phyloP scores from a whole-genome alignment of 2,113 vertebrate species.

The Etia nguti region DNA sequence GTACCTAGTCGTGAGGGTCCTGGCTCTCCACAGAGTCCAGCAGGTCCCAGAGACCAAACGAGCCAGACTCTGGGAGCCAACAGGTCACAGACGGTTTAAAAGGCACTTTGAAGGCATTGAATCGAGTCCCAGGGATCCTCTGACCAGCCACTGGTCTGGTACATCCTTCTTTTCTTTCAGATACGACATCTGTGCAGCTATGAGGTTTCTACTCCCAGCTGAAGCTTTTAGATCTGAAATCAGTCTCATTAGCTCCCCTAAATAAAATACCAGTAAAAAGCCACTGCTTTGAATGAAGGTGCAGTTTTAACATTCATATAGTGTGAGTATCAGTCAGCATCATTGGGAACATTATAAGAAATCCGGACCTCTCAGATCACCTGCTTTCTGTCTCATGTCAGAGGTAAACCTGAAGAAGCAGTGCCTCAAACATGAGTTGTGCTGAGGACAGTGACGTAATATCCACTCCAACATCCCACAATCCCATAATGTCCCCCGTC shows the following conservation, averaged over 20 bases:
- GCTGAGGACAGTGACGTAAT: background rate
- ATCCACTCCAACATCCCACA: background rate
- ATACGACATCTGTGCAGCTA: background rate
- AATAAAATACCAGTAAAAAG: background rate
- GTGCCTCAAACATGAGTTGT: no score
- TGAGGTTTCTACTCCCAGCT: background rate
- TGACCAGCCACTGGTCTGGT: background rate
- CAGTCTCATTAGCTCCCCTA: background rate
- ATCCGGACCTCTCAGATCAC: background rate
- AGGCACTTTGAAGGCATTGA: background rate
- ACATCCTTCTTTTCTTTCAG: background rate
- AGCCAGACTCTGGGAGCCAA: no score
- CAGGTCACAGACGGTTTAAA: background rate
- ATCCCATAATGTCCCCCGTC: background rate
- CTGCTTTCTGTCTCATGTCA: background rate
- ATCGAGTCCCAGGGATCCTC: background rate
- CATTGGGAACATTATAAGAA: background rate
- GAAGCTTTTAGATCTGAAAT: background rate
- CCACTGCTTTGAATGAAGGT: background rate
- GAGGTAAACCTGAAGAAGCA: background rate
- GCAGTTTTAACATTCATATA: background rate
- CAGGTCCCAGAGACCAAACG: no score
- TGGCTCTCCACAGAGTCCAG: no score
- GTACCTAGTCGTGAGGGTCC: background rate
- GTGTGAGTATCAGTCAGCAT: background rate